Evolutionary conservation across 1,140 invertebrate species (phyloP), one percentile per base, ranked within the genome.

Genomic region (Bombus waltoni): DNA sequence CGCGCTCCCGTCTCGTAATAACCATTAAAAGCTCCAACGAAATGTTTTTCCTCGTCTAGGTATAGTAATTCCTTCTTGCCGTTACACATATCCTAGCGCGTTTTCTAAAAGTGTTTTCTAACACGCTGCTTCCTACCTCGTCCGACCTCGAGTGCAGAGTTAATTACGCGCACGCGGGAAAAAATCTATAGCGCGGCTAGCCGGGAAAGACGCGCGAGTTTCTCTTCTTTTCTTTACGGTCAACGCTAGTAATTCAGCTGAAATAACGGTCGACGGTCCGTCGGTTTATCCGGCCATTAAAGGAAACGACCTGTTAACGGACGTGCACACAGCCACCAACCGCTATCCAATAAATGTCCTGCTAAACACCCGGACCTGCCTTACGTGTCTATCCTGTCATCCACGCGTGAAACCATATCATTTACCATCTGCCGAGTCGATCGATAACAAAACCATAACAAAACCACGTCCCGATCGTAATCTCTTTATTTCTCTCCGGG

Each of bases 241-340:
- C 35, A 57, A 66, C 70, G 74, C n/a, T 57, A 44, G 59, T 44
- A 75, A 78, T 71, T 82, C 66, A 38, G 53, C 4, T 57, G 86
- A 85, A 92, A 90, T 89, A 92, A 88, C 86, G 81, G 74, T 71
- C 80, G 84, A 87, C 65, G 80, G 91, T 92, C 18, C 47, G 87
- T 82, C 85, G 81, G 91, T 92, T 92, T 92, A 92, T 92, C 88
- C 79, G 88, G 74, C 87, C 79, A 88, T 92, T 89, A 93, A 92
- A 89, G 89, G 90, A 88, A 91, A 92, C 87, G 92, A 91, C 85
- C 92, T 89, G 90, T 92, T 92, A 92, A 92, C 78, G 85, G 85
- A 85, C 78, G 84, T 57, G 87, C 78, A 22, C 77, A 38, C 57
- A 85, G 84, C 70, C 73, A 66, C 38, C 78, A 47, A 77, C 74